These are phyloP conservation scores for Turdus rufiventris DNA, from an alignment of 2,113 vertebrate species.

Conservation along the genomic window DNA sequence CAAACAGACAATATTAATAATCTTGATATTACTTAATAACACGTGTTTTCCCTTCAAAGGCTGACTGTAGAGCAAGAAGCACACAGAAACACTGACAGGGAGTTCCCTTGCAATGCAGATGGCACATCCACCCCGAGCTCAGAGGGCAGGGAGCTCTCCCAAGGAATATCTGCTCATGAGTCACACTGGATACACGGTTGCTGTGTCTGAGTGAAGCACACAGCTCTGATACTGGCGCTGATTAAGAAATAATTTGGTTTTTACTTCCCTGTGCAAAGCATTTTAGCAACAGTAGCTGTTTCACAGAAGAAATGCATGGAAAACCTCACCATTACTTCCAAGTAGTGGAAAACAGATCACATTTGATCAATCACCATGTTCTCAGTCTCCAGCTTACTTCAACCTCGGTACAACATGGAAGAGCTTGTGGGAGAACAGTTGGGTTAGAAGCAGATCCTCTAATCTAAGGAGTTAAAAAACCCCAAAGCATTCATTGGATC, in stretches of 20 bases:
- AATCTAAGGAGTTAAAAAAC: background rate
- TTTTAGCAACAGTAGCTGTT: background rate
- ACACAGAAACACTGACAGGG: background rate
- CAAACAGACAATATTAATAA: constrained; percentile 61
- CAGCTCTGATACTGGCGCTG: background rate
- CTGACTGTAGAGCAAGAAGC: background rate
- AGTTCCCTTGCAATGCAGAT: background rate
- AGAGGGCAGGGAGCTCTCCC: background rate
- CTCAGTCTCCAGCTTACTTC: background rate
- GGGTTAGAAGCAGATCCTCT: background rate
- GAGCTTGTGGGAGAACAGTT: background rate
- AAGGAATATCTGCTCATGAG: background rate
- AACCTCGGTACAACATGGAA: background rate
- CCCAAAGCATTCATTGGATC: background rate
- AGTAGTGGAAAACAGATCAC: background rate
- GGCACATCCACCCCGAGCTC: background rate
- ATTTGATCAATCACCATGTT: background rate
- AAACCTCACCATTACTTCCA: background rate
- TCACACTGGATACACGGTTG: background rate
- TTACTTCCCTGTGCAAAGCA: background rate
- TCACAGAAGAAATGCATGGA: background rate
- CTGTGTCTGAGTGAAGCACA: background rate
- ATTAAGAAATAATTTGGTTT: background rate
- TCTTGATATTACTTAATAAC: constrained; percentile 60
- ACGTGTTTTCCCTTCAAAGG: constrained; percentile 41